Percentiles rank a stretch among this genome's conserved stretches.
phyloP scores from a whole-genome alignment of 1,140 invertebrate species.

The Papilio dardanus region DNA sequence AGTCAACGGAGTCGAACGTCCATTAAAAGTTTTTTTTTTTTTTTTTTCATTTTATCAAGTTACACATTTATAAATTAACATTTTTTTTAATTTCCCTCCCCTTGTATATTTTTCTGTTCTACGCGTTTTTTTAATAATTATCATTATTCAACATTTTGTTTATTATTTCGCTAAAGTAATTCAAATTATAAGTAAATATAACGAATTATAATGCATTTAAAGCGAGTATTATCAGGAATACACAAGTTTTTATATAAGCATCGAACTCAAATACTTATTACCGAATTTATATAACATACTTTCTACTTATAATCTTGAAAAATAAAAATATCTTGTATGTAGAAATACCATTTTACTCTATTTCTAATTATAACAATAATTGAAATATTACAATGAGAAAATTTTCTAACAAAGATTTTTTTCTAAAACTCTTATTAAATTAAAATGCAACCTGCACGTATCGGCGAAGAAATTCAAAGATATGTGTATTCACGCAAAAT shows the following conservation, averaged over 20 bases:
- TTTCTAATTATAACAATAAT: neutral
- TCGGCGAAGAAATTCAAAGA: too few species aligned
- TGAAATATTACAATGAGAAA: too few species aligned
- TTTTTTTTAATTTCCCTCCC: too few species aligned
- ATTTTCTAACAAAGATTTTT: too few species aligned
- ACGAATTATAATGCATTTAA: constrained; percentile 17
- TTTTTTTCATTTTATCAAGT: too few species aligned
- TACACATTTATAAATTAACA: too few species aligned
- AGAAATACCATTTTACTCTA: neutral
- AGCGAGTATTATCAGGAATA: neutral
- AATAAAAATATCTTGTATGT: constrained; percentile 9
- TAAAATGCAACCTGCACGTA: too few species aligned
- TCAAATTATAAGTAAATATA: neutral
- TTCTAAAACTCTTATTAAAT: too few species aligned
- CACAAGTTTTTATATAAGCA: neutral
- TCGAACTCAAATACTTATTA: neutral
- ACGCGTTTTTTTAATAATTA: neutral
- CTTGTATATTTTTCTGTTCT: neutral
- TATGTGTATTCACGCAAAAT: too few species aligned
- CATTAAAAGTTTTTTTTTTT: too few species aligned
- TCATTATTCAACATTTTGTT: neutral
- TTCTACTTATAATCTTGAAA: neutral
- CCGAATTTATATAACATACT: neutral
- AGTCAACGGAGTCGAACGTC: too few species aligned
- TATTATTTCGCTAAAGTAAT: neutral